Evolutionary conservation across 2,888 invertebrate genomes (phyloP).

Genomic region (Phalera bucephala): DNA sequence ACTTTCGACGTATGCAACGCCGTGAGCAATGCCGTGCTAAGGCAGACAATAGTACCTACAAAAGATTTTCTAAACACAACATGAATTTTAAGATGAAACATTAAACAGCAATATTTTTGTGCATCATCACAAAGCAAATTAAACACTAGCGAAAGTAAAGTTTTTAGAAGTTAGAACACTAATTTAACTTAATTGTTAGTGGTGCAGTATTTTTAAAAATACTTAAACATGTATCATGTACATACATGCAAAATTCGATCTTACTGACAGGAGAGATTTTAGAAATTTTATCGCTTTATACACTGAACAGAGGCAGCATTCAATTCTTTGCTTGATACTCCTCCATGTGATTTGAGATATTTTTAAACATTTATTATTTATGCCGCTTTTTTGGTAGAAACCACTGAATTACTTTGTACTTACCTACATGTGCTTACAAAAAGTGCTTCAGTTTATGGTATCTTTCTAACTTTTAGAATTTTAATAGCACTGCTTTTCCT

Average conservation of each 20-base stretch:
- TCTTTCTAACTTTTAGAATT: too few relatives aligned
- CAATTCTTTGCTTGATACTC: slow-evolving; percentile 11
- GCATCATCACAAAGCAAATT: not conserved
- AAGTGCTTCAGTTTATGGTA: too few relatives aligned
- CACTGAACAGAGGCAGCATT: slow-evolving; percentile 5
- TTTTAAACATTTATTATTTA: slow-evolving; percentile 3
- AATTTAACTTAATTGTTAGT: not conserved
- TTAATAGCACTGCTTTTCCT: too few relatives aligned
- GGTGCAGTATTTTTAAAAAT: not conserved
- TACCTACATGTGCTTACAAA: too few relatives aligned
- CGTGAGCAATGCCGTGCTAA: slow-evolving; percentile 72
- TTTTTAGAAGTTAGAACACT: not conserved
- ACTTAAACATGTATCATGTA: not conserved
- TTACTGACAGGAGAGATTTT: not conserved
- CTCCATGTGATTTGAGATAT: slow-evolving; percentile 13
- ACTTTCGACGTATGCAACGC: slow-evolving; percentile 72
- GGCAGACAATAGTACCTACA: slow-evolving; percentile 59
- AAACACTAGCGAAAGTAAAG: not conserved
- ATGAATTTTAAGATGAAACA: slow-evolving; percentile 70
- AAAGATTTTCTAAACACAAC: slow-evolving; percentile 54
- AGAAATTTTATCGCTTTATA: not conserved
- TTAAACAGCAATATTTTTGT: slow-evolving; percentile 24
- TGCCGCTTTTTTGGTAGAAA: too few relatives aligned
- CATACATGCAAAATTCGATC: not conserved
- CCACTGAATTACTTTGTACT: too few relatives aligned